These are phyloP conservation scores for Alentia gelatinosa DNA, from an alignment of 2,888 invertebrate genomes.

Conservation along the genomic window DNA sequence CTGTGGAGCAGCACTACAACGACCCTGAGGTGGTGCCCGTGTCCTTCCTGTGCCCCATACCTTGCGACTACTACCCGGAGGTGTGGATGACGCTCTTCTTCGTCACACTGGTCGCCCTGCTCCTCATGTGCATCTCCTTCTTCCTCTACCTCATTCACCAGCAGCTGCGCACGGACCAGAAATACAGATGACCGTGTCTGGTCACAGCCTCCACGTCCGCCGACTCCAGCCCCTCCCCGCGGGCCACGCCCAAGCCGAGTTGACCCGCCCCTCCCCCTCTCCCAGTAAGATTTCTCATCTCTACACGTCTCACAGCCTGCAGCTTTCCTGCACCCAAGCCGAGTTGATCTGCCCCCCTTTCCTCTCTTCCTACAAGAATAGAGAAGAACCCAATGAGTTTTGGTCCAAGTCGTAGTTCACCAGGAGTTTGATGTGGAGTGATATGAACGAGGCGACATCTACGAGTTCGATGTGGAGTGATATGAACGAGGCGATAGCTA, in stretches of 20 bases:
- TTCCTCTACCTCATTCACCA: slow-evolving; percentile 8
- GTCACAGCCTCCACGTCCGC: not conserved
- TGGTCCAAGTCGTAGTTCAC: too few species aligned
- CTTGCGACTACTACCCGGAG: slow-evolving; percentile 13
- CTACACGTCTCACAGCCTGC: too few species aligned
- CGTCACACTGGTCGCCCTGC: not conserved
- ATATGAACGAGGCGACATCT: too few species aligned
- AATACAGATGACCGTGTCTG: slow-evolving; percentile 11
- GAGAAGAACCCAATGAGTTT: too few species aligned
- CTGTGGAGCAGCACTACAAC: not conserved
- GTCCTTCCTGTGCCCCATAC: not conserved
- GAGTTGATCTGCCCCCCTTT: too few species aligned
- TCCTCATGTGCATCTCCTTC: not conserved
- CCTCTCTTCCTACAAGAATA: too few species aligned
- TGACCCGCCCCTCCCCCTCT: too few species aligned
- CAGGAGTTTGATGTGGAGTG: too few species aligned
- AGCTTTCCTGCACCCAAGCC: too few species aligned
- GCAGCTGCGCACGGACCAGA: not conserved
- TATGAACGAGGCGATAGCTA: too few species aligned
- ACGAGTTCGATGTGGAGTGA: too few species aligned
- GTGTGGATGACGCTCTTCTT: slow-evolving; percentile 41
- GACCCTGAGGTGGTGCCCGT: not conserved
- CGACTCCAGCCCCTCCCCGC: not conserved
- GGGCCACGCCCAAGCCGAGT: not conserved
- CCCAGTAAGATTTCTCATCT: too few species aligned